Base-by-base conservation (phyloP, 2,797 vertebrate genomes). In the Pseudochirops cupreus region DNA sequence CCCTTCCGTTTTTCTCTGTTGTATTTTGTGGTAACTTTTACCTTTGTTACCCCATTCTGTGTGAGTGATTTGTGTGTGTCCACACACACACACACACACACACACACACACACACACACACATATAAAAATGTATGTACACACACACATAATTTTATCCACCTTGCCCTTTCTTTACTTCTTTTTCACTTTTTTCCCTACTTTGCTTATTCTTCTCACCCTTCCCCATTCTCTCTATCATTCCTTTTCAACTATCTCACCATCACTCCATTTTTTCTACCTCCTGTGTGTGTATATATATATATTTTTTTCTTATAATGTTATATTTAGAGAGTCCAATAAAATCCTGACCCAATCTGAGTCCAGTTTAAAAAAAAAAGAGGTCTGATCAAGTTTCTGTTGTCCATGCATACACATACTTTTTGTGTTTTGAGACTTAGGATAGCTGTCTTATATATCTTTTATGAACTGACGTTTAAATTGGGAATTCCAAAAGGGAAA, bases 1-100 rank as follows among this genome's bases (percentile, higher is more conserved):
- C 91, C 96, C 26, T 90, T 74, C 92, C 95, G 96, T 95, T 90
- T 91, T 5, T 94, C 67, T 97, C 96, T 94, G 46, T 95, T 56
- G 91, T 95, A 12, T 74, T 1, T 0, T 67, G 92, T 82, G 91
- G 31, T 74, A 91, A 91, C 55, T 0, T 91, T 93, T 92, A 28
- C 91, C 92, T 96, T 96, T 93, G 87, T 67, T 94, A 53, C 33
- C 6, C 92, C 16, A 0, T 74, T 87, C 39, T 74, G 21, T 87
- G 21, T 50, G 3, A 50, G 39, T 26, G 74, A 21, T 46, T 39
- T 46, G 21, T 87, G 74, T 87, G 24, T 87, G 3, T 46, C n/a
- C n/a, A n/a, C n/a, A n/a, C n/a, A n/a, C n/a, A n/a, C n/a, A n/a
- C n/a, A n/a, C n/a, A n/a, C n/a, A n/a, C n/a, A n/a, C n/a, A n/a